Evolutionary conservation across 2,113 vertebrate species (phyloP).

Genomic region (Ramphastos sulfuratus): DNA sequence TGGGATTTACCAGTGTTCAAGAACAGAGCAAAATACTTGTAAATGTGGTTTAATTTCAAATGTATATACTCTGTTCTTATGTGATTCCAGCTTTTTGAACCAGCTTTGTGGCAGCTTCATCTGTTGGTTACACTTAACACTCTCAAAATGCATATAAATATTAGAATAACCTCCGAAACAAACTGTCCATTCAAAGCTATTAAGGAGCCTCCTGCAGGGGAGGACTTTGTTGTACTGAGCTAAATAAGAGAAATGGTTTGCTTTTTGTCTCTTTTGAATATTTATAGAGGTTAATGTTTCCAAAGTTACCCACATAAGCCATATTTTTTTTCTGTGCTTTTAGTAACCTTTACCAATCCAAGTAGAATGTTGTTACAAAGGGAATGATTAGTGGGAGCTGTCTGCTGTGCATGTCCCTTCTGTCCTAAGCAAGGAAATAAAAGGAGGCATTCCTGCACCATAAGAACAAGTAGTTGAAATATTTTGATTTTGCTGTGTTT

Average conservation of each 20-base stretch:
- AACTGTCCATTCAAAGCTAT: conserved; percentile 30
- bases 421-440: not conserved
- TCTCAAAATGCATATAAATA: conserved; percentile 36
- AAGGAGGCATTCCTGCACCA: not conserved
- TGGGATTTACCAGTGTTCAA: not conserved
- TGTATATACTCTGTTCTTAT: not conserved
- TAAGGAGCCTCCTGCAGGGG: conserved; percentile 5
- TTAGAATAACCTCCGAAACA: conserved; percentile 46
- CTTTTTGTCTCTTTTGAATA: conserved; percentile 14
- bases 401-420: not conserved
- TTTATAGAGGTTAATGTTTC: conserved; percentile 36
- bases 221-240: not conserved
- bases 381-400: not conserved
- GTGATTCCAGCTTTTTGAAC: conserved; percentile 1
- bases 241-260: conserved; percentile 28
- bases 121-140: conserved; percentile 9
- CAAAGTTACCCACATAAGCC: not conserved
- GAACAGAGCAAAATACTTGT: not conserved
- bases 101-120: not conserved
- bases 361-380: not conserved
- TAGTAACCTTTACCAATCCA: not conserved
- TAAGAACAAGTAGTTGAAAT: not conserved
- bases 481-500: conserved; percentile 28
- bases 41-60: conserved; percentile 3
- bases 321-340: conserved; percentile 24